phyloP scores from a whole-genome alignment of 2,113 vertebrate genomes.

The Rhineura floridana region DNA sequence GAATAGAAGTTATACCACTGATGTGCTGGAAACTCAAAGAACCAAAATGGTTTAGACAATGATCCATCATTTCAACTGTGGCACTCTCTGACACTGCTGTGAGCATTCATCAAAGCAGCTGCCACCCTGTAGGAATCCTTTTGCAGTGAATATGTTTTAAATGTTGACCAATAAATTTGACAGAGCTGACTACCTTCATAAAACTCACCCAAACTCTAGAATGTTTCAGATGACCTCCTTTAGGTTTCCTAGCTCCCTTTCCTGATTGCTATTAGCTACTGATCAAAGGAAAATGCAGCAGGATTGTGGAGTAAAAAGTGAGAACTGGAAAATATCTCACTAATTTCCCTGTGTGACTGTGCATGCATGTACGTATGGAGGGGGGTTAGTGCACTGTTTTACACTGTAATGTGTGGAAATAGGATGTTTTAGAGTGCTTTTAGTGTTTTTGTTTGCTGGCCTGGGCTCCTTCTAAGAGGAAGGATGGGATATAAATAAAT shows the following conservation, averaged over 20 bases:
- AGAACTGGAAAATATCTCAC: neutral
- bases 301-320: neutral
- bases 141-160: neutral
- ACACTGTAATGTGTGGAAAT: too few relatives aligned
- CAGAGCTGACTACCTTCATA: neutral
- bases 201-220: neutral
- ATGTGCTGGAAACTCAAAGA: neutral
- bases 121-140: too few relatives aligned
- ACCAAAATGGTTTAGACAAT: neutral
- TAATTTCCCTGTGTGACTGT: too few relatives aligned
- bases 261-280: too few relatives aligned
- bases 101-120: neutral
- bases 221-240: neutral
- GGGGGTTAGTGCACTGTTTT: too few relatives aligned
- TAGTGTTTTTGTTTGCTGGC: too few relatives aligned
- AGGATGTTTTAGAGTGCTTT: too few relatives aligned
- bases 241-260: neutral
- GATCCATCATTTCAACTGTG: neutral
- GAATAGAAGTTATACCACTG: neutral
- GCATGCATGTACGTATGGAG: too few relatives aligned
- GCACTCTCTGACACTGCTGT: neutral
- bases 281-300: too few relatives aligned
- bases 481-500: too few relatives aligned
- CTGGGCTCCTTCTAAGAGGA: too few relatives aligned
- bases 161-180: neutral